Conservation (phyloP, 2,113 vertebrate species). For the Columba janthina region DNA sequence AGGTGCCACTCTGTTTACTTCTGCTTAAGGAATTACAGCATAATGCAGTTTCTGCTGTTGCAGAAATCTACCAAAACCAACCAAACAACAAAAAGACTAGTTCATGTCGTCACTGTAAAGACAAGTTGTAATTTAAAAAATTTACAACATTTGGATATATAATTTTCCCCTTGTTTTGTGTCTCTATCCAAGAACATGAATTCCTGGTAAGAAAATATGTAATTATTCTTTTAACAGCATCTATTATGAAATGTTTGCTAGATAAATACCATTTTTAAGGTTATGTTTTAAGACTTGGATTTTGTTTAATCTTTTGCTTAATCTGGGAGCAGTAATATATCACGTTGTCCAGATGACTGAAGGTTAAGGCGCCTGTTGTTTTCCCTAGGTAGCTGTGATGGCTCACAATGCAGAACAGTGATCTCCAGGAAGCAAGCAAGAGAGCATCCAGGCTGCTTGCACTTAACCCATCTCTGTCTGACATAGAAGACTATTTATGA, state of each 20-base stretch:
- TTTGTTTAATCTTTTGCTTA: not conserved
- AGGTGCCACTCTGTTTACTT: not conserved
- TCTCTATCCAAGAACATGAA: not conserved
- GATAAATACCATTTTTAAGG: slow-evolving; percentile 3
- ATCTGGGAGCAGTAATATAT: not conserved
- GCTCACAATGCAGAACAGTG: slow-evolving; percentile 44
- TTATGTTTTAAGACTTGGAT: not conserved
- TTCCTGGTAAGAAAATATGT: not conserved
- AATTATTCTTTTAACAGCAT: not conserved
- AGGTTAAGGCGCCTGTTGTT: slow-evolving; percentile 19
- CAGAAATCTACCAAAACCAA: not conserved
- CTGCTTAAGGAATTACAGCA: not conserved
- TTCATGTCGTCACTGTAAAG: not conserved
- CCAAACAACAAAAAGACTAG: not conserved
- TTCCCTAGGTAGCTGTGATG: slow-evolving; percentile 53
- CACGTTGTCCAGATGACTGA: slow-evolving; percentile 23
- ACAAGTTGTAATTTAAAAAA: not conserved
- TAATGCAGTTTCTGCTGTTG: not conserved
- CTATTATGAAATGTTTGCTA: not conserved
- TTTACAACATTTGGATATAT: not conserved
- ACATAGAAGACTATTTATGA: not conserved
- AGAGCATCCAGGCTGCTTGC: slow-evolving; percentile 12
- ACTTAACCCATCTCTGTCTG: slow-evolving; percentile 43
- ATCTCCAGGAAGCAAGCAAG: slow-evolving; percentile 61
- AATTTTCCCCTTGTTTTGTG: not conserved